Conservation (phyloP, 2,888 invertebrate species). For the Sthenelais limicola region DNA sequence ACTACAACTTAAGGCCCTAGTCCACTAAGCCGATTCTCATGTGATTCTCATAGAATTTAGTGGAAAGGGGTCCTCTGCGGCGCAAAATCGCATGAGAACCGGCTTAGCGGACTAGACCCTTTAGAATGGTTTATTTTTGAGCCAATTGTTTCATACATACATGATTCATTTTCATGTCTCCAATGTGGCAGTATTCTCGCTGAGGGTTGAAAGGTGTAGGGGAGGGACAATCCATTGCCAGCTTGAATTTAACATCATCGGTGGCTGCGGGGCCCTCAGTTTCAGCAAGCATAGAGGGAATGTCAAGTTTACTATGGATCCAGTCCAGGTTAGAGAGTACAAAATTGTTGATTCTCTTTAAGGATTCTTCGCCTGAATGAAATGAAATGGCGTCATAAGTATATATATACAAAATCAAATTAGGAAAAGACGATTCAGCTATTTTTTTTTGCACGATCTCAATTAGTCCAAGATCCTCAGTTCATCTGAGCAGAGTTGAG, state of each 20-base stretch:
- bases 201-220: slow-evolving; percentile 57
- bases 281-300: slow-evolving; percentile 54
- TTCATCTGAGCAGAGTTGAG: too few relatives aligned
- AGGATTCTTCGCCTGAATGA: slow-evolving; percentile 29
- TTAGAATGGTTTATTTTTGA: background rate
- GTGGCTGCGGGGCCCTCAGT: slow-evolving; percentile 7
- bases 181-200: slow-evolving; percentile 59
- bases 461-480: too few relatives aligned
- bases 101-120: too few relatives aligned
- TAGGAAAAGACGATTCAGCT: background rate
- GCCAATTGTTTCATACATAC: slow-evolving; percentile 57
- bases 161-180: slow-evolving; percentile 60
- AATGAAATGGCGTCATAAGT: background rate
- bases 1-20: too few relatives aligned
- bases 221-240: slow-evolving; percentile 16
- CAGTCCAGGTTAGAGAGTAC: slow-evolving; percentile 63
- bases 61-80: too few relatives aligned
- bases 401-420: background rate
- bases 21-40: too few relatives aligned
- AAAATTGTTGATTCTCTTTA: slow-evolving; percentile 56
- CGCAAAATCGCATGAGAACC: too few relatives aligned
- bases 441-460: background rate
- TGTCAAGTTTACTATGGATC: slow-evolving; percentile 64
- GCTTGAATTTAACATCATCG: background rate
- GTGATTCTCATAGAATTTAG: too few relatives aligned